A percentile compares a stretch with the other conserved stretches of the same genome.
Conservation (phyloP, 2,113 vertebrate genomes). For the Pyxicephalus adspersus region DNA sequence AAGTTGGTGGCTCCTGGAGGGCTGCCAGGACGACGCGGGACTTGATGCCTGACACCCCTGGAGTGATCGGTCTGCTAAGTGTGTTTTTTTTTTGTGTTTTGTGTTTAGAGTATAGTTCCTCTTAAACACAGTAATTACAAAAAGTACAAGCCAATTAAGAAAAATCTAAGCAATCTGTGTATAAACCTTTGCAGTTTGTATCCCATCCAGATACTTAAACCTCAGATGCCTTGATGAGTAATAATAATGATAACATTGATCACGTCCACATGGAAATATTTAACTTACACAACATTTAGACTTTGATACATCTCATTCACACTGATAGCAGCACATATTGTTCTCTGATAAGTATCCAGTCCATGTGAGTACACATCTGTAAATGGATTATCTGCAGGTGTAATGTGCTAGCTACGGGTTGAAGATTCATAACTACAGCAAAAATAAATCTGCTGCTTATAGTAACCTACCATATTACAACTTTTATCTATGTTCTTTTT, state of each 20-base stretch:
- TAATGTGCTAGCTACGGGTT: neutral
- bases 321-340: neutral
- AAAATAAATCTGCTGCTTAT: no score
- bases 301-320: constrained; percentile 29
- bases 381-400: constrained; percentile 30
- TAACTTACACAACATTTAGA: constrained; percentile 55
- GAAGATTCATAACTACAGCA: no score
- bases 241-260: constrained; percentile 37
- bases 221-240: constrained; percentile 13
- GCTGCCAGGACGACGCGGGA: no score
- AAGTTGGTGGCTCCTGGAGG: no score
- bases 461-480: no score
- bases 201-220: neutral
- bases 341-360: constrained; percentile 17
- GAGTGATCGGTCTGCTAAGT: no score
- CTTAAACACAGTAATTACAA: neutral
- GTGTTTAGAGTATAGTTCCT: no score
- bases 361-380: neutral
- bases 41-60: no score
- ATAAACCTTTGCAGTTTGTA: constrained; percentile 33
- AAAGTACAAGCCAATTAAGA: neutral
- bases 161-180: neutral
- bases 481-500: no score
- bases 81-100: no score
- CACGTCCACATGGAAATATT: constrained; percentile 47